Percentiles rank a stretch among this genome's conserved stretches.
These are phyloP conservation scores for Apostichopus californicus DNA, from an alignment of 35 echinoderm and acorn worm species.

Conservation along the genomic window DNA sequence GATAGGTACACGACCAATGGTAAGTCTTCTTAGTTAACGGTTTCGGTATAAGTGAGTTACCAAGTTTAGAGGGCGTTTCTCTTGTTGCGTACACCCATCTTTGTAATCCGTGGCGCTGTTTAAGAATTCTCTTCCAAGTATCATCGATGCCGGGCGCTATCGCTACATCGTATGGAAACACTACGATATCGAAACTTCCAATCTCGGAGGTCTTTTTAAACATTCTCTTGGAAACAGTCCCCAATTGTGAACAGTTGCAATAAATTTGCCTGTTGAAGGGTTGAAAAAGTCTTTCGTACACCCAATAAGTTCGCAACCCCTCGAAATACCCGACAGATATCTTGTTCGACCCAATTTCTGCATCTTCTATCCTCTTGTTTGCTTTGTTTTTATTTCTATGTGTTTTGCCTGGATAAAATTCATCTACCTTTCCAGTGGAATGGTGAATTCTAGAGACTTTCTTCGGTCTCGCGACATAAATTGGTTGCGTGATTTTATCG, in stretches of 20 bases:
- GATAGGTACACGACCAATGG: conserved; percentile 49
- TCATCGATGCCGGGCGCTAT: not conserved
- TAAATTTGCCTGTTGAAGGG: not conserved
- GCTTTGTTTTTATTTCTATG: not conserved
- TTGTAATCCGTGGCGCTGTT: not conserved
- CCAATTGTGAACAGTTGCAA: not conserved
- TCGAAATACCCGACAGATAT: conserved; percentile 43
- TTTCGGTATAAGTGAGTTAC: not conserved
- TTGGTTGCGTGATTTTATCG: not conserved
- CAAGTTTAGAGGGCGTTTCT: conserved; percentile 12
- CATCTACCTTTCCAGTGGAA: not conserved
- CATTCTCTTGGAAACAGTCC: conserved; percentile 29
- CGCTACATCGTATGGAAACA: conserved; percentile 28
- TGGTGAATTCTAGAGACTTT: not conserved
- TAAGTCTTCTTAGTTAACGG: not conserved
- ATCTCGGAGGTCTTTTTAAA: conserved; percentile 31
- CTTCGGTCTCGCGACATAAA: not conserved
- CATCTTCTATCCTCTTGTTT: not conserved
- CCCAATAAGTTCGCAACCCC: conserved; percentile 4
- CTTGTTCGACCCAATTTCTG: not conserved
- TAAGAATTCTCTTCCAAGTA: conserved; percentile 28
- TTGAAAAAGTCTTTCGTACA: conserved; percentile 20
- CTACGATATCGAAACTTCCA: conserved; percentile 28
- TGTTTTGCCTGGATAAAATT: not conserved
- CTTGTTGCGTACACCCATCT: conserved; percentile 38